Conservation (phyloP, 2,113 vertebrate genomes). For the Sitta europaea region DNA sequence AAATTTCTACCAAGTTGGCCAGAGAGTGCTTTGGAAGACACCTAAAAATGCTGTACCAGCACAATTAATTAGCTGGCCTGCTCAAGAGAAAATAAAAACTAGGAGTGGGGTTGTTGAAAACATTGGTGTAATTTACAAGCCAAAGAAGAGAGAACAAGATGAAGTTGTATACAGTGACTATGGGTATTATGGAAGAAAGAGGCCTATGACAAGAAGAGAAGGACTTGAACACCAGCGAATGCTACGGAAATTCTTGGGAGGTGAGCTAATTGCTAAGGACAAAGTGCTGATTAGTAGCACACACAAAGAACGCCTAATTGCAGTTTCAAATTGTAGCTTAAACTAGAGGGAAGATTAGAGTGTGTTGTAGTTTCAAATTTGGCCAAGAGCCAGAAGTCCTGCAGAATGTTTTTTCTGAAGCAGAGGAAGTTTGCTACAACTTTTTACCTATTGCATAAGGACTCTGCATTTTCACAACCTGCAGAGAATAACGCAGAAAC, state of each 20-base stretch:
- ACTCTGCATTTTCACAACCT: neutral
- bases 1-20: constrained; percentile 22
- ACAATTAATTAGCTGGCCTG: constrained; percentile 55
- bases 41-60: constrained; percentile 6
- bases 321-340: neutral
- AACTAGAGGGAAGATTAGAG: neutral
- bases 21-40: constrained; percentile 58
- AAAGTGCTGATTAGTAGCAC: neutral
- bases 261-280: constrained; percentile 26
- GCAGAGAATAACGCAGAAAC: neutral
- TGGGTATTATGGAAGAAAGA: constrained; percentile 36
- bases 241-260: constrained; percentile 40
- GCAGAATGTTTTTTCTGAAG: neutral
- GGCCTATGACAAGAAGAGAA: neutral
- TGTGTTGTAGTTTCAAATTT: neutral
- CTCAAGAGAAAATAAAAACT: constrained; percentile 32
- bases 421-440: neutral
- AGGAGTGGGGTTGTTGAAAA: neutral
- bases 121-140: constrained; percentile 1
- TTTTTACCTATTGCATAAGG: neutral
- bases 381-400: neutral
- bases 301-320: neutral
- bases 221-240: constrained; percentile 13
- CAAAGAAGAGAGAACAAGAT: constrained; percentile 29
- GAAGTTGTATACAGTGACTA: constrained; percentile 8